Base-by-base conservation (phyloP, 2,113 vertebrate genomes). In the Clarias batrachus region DNA sequence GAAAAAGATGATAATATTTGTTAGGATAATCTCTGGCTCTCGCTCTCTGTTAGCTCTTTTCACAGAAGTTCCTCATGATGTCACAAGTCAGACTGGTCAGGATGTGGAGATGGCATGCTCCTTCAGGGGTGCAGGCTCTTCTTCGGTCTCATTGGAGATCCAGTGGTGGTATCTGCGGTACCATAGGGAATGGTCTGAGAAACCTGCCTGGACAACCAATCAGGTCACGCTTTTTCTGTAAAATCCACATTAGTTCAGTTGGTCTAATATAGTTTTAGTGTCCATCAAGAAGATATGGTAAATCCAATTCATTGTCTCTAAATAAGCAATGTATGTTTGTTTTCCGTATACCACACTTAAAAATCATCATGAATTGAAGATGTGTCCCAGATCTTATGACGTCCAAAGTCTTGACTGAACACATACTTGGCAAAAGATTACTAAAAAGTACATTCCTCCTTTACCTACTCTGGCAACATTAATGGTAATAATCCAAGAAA, bases 31-130 rank as follows among this genome's bases (percentile, higher is more conserved):
- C n/a, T 68, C 41, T 76, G 23, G 89, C 21, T 71, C 71, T n/a
- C 11, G 48, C 21, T 65, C 41, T 62, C n/a, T 62, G 25, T 48
- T 95, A 99, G 98, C 97, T 62, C 94, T 98, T 37, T 99, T 99
- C 92, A 99, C 97, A 9, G 97, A 99, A 94, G 96, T 95, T 3
- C 98, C 97, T 17, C 97, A 96, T 0, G 97, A 99, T 93, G 93
- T 97, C 93, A 96, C 95, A 0, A 96, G 96, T 0, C 95, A 95
- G 89, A 96, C 95, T 0, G 97, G 97, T 0, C 95, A 97, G 92
- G 97, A 99, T 25, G 97, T 99, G 91, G 97, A 99, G 94, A 97
- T 99, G 97, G 97, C 97, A 3, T 99, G 97, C n/a, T 98, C 97
- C 85, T 99, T 99, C 94, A 95, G 97, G 0, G 98, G 98, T 85